phyloP scores from a whole-genome alignment of 2,888 invertebrate species.

The Sericinus montela region DNA sequence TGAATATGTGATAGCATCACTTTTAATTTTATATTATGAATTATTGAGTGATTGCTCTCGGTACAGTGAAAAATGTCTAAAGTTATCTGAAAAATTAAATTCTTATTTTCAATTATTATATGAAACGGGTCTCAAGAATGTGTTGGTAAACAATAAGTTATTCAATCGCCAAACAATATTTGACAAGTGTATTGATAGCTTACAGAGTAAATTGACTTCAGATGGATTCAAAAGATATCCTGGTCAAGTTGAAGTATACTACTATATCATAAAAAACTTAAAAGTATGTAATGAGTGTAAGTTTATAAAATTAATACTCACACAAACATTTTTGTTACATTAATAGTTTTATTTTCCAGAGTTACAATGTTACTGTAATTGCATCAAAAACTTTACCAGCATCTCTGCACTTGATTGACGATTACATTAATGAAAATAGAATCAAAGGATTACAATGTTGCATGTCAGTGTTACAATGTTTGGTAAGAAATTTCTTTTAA shows the following conservation, averaged over 20 bases:
- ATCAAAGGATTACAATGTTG: conserved; percentile 54
- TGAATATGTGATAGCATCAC: conserved; percentile 36
- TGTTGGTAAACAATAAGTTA: conserved; percentile 33
- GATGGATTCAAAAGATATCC: conserved; percentile 58
- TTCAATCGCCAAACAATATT: conserved; percentile 51
- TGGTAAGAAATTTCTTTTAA: conserved; percentile 41
- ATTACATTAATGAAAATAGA: conserved; percentile 48
- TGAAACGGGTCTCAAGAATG: conserved; percentile 35
- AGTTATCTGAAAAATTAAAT: conserved; percentile 41
- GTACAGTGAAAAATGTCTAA: conserved; percentile 38
- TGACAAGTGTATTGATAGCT: conserved; percentile 45
- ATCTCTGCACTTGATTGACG: conserved; percentile 54
- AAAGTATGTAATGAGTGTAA: conserved; percentile 32
- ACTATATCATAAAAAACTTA: conserved; percentile 38
- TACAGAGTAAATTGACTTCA: conserved; percentile 49
- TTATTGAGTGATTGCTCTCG: conserved; percentile 42
- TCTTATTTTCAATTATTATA: conserved; percentile 39
- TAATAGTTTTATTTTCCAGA: conserved; percentile 37
- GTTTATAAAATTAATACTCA: no score
- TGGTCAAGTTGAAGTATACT: conserved; percentile 53
- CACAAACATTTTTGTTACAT: no score
- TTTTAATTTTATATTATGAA: conserved; percentile 52
- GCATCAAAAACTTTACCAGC: conserved; percentile 49
- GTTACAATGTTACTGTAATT: conserved; percentile 40
- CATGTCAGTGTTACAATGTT: conserved; percentile 40